Evolutionary conservation across 53 echinoderm and acorn worm genomes (phyloP), one percentile per base, ranked within the genome.

Genomic region (Luidia sarsii): DNA sequence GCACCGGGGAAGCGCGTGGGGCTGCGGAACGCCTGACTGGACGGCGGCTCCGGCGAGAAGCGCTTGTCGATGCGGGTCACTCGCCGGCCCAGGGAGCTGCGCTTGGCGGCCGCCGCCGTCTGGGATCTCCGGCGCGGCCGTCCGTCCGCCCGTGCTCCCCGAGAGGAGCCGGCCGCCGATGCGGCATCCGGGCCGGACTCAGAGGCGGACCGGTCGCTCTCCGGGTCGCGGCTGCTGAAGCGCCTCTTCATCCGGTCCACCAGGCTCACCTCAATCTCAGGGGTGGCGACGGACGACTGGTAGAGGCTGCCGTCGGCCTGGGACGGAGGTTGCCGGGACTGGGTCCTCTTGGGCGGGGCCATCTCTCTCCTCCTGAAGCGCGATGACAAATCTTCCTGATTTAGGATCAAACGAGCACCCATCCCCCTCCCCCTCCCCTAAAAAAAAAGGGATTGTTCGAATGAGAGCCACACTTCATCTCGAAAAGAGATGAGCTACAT

Each of bases 171-270:
- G 29, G 24, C 38, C 15, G 57, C 4, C 8, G 62, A 39, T 4
- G 56, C 25, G 13, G 55, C 5, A 24, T 16, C 18, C 14, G 36
- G 33, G 33, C 36, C 63, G 19, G 31, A 32, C 59, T 57, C 55
- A 59, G 46, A 23, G 43, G 33, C 48, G 11, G 33, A 14, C 15
- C 56, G 38, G 11, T 54, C 59, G 16, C 43, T 33, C 1, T 43
- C 20, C 0, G 45, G 61, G 22, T 77, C 45, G 18, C 77, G 61
- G 23, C 60, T 77, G 33, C 77, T 61, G 60, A 77, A 77, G 31
- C 77, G 77, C 41, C 43, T 77, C 48, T 77, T 77, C 77, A 77
- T 77, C 55, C 77, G 23, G 24, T 77, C 77, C 18, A 77, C 77
- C 0, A 77, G 77, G 48, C 77, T 77, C 18, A 77, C 77, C 60